Percentiles rank a stretch among this genome's conserved stretches.
Conservation (phyloP, 1,140 invertebrate species). For the Papilio polytes region DNA sequence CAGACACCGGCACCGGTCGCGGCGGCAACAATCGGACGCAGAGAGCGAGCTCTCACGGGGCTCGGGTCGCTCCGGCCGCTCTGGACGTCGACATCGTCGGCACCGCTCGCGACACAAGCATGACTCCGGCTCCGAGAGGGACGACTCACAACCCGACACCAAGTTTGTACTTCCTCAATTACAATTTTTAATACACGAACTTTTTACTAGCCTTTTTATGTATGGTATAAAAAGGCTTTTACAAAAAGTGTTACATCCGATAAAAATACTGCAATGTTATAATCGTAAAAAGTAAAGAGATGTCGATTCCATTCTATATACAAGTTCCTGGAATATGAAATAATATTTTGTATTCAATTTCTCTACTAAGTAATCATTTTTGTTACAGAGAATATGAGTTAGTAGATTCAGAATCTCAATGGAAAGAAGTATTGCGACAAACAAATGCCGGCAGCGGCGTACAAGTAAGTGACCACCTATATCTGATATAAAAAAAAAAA, state of each 20-base stretch:
- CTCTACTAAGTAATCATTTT: conserved; percentile 43
- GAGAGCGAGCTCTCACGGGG: conserved; percentile 94
- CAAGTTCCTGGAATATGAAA: too few species aligned
- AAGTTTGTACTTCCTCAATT: conserved; percentile 60
- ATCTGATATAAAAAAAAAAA: conserved; percentile 6
- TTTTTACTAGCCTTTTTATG: too few species aligned
- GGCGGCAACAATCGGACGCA: conserved; percentile 92
- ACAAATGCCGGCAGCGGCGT: conserved; percentile 68
- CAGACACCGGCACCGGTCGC: conserved; percentile 90
- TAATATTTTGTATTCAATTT: neutral
- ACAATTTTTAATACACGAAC: neutral
- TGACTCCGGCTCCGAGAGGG: conserved; percentile 74
- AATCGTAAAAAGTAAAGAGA: too few species aligned
- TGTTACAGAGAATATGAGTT: conserved; percentile 86
- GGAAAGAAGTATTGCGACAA: conserved; percentile 92
- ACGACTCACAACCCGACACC: conserved; percentile 74
- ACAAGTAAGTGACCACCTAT: conserved; percentile 63
- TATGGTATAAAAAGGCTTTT: neutral
- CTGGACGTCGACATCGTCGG: conserved; percentile 88
- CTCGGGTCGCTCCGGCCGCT: conserved; percentile 86
- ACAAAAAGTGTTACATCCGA: neutral
- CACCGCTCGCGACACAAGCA: conserved; percentile 87
- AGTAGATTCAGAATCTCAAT: conserved; percentile 94
- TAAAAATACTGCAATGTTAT: too few species aligned
- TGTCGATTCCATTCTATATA: too few species aligned